Evolutionary conservation across 2,888 invertebrate genomes (phyloP).

Genomic region (Phymatocera aterrima): DNA sequence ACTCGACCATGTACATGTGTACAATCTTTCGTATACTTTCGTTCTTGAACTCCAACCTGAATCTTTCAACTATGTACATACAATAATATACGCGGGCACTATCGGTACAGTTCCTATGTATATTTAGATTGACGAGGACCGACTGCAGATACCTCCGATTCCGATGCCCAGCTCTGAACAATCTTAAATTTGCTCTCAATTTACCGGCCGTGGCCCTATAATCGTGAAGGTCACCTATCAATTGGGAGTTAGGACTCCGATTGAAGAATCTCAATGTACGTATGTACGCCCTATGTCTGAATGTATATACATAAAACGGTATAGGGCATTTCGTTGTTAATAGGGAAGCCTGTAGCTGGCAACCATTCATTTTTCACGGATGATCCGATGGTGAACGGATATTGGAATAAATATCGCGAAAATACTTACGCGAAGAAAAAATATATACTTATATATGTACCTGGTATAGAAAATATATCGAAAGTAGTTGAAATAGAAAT

Average conservation of each 20-base stretch:
- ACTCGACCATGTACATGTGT: too few species aligned
- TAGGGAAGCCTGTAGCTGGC: too few species aligned
- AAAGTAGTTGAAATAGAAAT: too few species aligned
- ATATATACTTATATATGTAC: too few species aligned
- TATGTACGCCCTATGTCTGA: not conserved
- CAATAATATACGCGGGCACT: not conserved
- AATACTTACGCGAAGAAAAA: too few species aligned
- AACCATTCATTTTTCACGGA: too few species aligned
- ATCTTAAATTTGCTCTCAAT: constrained; percentile 7
- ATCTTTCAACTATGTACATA: not conserved
- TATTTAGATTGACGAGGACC: not conserved
- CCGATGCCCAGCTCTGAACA: not conserved
- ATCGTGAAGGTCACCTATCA: constrained; percentile 22
- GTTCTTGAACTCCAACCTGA: constrained; percentile 4
- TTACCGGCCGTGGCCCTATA: not conserved
- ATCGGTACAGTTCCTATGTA: not conserved
- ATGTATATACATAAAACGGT: too few species aligned
- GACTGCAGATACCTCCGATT: not conserved
- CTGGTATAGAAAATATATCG: too few species aligned
- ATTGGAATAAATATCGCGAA: too few species aligned
- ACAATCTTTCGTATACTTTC: constrained; percentile 18
- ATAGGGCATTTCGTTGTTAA: not conserved
- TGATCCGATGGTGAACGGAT: too few species aligned
- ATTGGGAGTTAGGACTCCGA: not conserved
- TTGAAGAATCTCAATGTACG: constrained; percentile 15